Conservation (phyloP, 23 tunicate genomes). For the Trididemnum miniatum region DNA sequence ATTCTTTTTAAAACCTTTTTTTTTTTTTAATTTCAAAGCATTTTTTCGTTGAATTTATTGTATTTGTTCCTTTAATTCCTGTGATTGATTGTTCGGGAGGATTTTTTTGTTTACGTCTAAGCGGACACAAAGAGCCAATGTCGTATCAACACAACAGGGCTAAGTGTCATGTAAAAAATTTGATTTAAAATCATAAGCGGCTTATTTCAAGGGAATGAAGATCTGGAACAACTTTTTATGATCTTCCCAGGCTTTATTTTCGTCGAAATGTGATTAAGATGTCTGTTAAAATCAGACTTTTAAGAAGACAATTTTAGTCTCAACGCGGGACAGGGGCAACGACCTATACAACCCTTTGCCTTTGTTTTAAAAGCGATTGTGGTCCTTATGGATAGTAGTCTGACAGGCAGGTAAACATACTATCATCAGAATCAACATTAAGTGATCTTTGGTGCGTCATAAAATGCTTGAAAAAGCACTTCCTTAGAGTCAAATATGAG, state of each 20-base stretch:
- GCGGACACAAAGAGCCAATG: background rate
- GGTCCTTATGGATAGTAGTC: conserved; percentile 41
- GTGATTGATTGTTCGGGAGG: background rate
- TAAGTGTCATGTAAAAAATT: background rate
- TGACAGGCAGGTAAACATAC: conserved; percentile 63
- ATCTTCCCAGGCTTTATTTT: background rate
- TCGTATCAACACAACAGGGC: background rate
- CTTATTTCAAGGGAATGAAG: background rate
- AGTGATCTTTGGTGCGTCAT: conserved; percentile 41
- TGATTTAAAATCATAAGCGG: conserved; percentile 4
- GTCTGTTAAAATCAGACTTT: too few relatives aligned
- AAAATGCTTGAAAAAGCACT: conserved; percentile 32
- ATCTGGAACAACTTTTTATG: background rate
- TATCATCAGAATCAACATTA: conserved; percentile 55
- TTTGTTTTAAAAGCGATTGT: conserved; percentile 35
- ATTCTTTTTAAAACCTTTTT: too few relatives aligned
- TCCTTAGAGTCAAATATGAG: conserved; percentile 35
- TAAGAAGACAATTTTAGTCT: too few relatives aligned
- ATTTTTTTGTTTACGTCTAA: background rate
- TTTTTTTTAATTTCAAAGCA: background rate
- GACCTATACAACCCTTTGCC: background rate
- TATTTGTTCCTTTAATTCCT: too few relatives aligned
- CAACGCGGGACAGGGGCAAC: background rate
- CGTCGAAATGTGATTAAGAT: background rate
- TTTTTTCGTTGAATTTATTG: background rate